Conservation (phyloP, 2,113 vertebrate genomes). For the Phocoena sinus region DNA sequence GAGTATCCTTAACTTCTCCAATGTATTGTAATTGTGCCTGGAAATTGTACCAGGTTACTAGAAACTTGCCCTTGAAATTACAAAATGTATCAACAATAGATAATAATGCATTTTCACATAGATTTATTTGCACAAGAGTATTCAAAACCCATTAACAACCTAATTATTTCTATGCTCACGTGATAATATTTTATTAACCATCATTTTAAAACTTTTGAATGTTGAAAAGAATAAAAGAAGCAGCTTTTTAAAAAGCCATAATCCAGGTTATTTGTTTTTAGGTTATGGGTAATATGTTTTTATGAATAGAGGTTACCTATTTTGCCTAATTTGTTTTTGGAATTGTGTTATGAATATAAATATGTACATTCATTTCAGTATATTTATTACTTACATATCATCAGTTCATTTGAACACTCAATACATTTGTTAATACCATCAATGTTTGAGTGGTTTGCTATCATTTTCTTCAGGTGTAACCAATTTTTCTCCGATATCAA, state of each 20-base stretch:
- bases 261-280: neutral
- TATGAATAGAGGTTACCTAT: neutral
- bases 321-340: neutral
- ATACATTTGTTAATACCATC: neutral
- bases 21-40: neutral
- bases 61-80: slow-evolving; percentile 13
- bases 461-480: slow-evolving; percentile 19
- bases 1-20: neutral
- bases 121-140: neutral
- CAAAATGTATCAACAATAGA: neutral
- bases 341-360: neutral
- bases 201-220: neutral
- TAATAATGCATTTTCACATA: neutral
- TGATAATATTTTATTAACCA: neutral
- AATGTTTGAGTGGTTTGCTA: neutral
- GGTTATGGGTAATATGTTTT: neutral
- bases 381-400: neutral
- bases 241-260: neutral
- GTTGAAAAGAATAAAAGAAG: neutral
- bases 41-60: neutral
- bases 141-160: neutral
- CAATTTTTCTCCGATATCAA: slow-evolving; percentile 13
- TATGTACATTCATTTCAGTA: neutral
- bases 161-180: slow-evolving; percentile 12
- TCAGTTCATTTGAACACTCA: neutral